These are phyloP conservation scores for Lethrus apterus DNA, from an alignment of 1,140 invertebrate genomes.

Conservation along the genomic window DNA sequence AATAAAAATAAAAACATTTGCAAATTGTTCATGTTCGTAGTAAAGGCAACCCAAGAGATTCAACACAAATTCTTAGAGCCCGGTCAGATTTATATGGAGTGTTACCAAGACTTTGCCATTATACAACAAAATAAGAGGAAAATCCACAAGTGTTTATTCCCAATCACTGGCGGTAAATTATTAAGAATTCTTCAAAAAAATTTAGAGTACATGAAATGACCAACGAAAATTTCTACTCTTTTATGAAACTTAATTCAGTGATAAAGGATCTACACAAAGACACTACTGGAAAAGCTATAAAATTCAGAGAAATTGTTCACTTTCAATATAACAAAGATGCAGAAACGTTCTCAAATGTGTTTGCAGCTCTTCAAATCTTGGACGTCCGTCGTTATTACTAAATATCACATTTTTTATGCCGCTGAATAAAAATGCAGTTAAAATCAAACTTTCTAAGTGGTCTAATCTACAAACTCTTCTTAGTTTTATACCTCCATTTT, in stretches of 20 bases:
- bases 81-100: conserved; percentile 16
- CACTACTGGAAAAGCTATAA: no score
- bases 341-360: no score
- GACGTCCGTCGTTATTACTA: no score
- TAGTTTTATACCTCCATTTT: not conserved
- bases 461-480: no score
- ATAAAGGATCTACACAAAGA: conserved; percentile 8
- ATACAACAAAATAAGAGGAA: conserved; percentile 14
- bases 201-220: conserved; percentile 15
- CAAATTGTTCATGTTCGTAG: conserved; percentile 20
- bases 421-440: no score
- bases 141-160: conserved; percentile 13
- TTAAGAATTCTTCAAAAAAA: conserved; percentile 6
- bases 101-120: conserved; percentile 4
- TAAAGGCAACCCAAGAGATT: conserved; percentile 16
- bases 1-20: conserved; percentile 22
- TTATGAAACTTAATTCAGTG: not conserved
- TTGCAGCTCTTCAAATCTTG: no score
- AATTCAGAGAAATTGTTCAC: no score
- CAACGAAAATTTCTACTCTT: not conserved
- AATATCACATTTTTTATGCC: no score
- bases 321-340: no score
- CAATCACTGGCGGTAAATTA: conserved; percentile 4
- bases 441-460: no score
- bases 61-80: conserved; percentile 13